Evolutionary conservation across 2,797 vertebrate species (phyloP), one percentile per base, ranked within the genome.

Genomic region (Cirrhinus molitorella): DNA sequence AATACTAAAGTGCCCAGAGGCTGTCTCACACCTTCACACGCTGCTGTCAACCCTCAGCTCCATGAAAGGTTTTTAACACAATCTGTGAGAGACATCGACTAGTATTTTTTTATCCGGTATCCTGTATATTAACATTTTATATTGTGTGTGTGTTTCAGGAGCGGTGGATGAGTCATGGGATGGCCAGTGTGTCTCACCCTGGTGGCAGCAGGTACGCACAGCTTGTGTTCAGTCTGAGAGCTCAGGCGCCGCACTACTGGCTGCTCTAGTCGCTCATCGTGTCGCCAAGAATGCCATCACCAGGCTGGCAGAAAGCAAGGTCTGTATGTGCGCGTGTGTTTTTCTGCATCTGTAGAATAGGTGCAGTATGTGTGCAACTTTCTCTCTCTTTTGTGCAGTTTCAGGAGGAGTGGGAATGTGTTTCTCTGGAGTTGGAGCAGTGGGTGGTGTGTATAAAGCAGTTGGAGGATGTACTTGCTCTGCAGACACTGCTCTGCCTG

Each of bases 141-240:
- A 80, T 43, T 65, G 61, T 65, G 13, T 28, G 13, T 74, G 5
- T 82, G 31, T 9, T 8, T 0, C 80, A 99, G 97, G 97, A 17
- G 97, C 97, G 0, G 93, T 97, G 2, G 97, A 99, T 0, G 96
- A 97, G 81, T 94, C 96, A 0, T 99, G 98, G 98, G 98, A 99
- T 80, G 91, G 96, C 0, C 98, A 98, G 93, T 96, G 96, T 0
- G 91, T 99, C 87, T 99, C 97, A 40, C 98, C 98, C 1, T 99
- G 98, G 98, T 99, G 98, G 98, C 97, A 99, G 90, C 97, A 97
- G 68, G 96, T 98, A 89, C 96, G 98, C 25, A 90, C 87, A 0
- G 95, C 95, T 1, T 99, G 97, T 17, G 71, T 96, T 14, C 97
- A 97, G 90, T 97, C 98, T 0, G 96, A 97, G 75, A 96, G 93